Evolutionary conservation across 2,888 invertebrate species (phyloP).

Genomic region (Pterobdella sp.): DNA sequence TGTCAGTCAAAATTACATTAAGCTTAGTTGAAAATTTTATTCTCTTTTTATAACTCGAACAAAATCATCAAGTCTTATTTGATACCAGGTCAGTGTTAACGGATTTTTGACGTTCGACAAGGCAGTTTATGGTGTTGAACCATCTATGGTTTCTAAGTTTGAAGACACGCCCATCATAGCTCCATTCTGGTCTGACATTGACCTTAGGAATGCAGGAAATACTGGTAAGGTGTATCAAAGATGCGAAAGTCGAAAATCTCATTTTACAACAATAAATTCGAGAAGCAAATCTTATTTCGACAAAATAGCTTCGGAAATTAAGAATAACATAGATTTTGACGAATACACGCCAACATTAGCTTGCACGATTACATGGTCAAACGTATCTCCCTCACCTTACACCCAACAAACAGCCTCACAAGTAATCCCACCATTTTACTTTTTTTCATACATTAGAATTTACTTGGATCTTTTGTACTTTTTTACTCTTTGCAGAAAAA

Average conservation of each 20-base stretch:
- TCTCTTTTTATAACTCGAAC: neutral
- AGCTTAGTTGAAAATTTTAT: neutral
- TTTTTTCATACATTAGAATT: neutral
- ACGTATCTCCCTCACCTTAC: slow-evolving; percentile 28
- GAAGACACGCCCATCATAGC: slow-evolving; percentile 19
- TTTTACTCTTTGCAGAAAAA: slow-evolving; percentile 8
- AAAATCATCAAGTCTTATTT: neutral
- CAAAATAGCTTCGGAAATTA: neutral
- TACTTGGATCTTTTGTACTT: neutral
- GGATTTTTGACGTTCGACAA: slow-evolving; percentile 26
- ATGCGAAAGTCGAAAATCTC: slow-evolving; percentile 14
- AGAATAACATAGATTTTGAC: slow-evolving; percentile 7
- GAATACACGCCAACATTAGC: slow-evolving; percentile 24
- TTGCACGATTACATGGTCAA: slow-evolving; percentile 26
- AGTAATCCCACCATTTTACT: neutral
- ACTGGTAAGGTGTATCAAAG: slow-evolving; percentile 11
- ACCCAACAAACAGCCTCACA: neutral
- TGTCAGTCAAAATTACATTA: neutral
- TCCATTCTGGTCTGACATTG: slow-evolving; percentile 30
- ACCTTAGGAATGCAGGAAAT: slow-evolving; percentile 8
- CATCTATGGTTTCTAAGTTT: neutral
- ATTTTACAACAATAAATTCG: neutral
- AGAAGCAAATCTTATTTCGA: slow-evolving; percentile 13
- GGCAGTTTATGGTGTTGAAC: neutral
- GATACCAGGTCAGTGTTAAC: slow-evolving; percentile 27